Percentiles rank a stretch among this genome's conserved stretches.
Conservation (phyloP, 2,113 vertebrate species). For the Eudyptes chrysolophus region DNA sequence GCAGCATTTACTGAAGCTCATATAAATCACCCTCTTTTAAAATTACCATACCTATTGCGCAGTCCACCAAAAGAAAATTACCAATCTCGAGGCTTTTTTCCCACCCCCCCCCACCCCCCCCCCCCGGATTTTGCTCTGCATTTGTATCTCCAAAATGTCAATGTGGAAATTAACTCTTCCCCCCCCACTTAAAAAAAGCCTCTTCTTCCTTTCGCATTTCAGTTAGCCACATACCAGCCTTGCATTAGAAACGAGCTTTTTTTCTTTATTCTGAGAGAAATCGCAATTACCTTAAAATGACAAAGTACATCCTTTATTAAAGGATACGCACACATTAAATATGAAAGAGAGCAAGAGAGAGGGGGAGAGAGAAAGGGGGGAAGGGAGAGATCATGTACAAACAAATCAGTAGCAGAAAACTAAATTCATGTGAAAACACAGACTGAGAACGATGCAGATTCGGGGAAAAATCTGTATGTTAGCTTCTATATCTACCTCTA, state of each 20-base stretch:
- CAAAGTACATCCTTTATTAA: conserved; percentile 77
- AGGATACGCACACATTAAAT: conserved; percentile 73
- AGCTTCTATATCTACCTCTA: conserved; percentile 58
- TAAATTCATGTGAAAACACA: conserved; percentile 77
- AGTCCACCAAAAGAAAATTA: conserved; percentile 75
- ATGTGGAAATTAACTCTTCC: conserved; percentile 67
- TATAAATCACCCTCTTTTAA: conserved; percentile 85
- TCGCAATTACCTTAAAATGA: conserved; percentile 74
- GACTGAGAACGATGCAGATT: conserved; percentile 70
- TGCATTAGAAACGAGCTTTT: conserved; percentile 66
- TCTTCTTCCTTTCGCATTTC: conserved; percentile 55
- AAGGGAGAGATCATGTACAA: conserved; percentile 69
- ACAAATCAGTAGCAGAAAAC: conserved; percentile 72
- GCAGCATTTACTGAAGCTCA: conserved; percentile 88
- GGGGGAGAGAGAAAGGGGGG: not conserved
- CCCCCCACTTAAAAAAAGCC: conserved; percentile 33
- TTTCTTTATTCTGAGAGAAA: conserved; percentile 75
- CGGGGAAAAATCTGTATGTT: conserved; percentile 67
- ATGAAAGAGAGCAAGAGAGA: conserved; percentile 54
- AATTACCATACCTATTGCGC: conserved; percentile 79
- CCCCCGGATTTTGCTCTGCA: conserved; percentile 27
- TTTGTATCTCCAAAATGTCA: conserved; percentile 66
- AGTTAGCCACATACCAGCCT: conserved; percentile 70
- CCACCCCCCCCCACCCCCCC: not conserved
- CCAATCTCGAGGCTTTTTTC: conserved; percentile 50